A percentile compares a stretch with the other conserved stretches of the same genome.
phyloP scores from a whole-genome alignment of 2,113 vertebrate species.

The Neomonachus schauinslandi region DNA sequence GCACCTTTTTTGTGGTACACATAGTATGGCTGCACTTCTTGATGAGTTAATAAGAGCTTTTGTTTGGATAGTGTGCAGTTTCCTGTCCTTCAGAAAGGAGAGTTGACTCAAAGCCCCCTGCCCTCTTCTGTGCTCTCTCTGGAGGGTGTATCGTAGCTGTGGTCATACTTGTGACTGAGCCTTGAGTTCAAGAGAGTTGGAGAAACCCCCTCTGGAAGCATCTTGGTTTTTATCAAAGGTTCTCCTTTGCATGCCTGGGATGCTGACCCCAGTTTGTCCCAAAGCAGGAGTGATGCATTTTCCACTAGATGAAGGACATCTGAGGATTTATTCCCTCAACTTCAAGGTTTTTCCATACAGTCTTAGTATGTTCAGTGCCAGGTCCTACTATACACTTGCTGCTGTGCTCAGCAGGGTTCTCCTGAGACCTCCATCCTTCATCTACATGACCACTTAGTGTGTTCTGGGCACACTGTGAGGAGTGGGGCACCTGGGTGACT shows the following conservation, averaged over 20 bases:
- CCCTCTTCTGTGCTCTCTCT: background rate
- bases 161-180: background rate
- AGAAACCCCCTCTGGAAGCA: background rate
- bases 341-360: background rate
- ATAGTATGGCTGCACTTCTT: background rate
- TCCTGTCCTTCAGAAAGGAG: background rate
- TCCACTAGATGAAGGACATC: background rate
- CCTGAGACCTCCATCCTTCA: background rate
- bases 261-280: background rate
- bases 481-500: background rate
- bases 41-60: background rate
- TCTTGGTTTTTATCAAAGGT: background rate
- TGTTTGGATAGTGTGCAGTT: background rate
- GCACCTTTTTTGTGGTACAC: background rate
- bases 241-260: background rate
- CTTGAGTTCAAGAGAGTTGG: background rate
- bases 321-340: background rate
- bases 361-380: background rate
- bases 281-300: background rate
- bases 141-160: background rate
- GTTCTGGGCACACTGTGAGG: background rate
- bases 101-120: background rate
- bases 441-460: background rate
- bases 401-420: background rate
- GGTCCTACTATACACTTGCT: background rate